Conservation (phyloP, 2,888 invertebrate genomes). For the Phortica okadai region DNA sequence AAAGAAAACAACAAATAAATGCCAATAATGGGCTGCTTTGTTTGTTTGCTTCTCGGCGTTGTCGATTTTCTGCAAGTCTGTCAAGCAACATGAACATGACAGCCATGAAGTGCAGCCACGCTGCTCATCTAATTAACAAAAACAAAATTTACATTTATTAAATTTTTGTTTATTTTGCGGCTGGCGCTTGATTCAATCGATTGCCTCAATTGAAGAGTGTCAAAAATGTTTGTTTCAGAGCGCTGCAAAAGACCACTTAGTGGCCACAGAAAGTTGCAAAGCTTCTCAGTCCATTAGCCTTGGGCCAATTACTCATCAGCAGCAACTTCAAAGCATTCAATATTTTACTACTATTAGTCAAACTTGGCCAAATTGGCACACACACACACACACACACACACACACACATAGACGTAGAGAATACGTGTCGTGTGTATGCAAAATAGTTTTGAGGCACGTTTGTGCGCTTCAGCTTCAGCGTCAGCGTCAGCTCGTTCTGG, state of each 20-base stretch:
- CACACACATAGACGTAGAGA: background rate
- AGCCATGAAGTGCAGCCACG: background rate
- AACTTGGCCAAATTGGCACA: background rate
- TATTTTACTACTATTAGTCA: background rate
- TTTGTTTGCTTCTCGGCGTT: background rate
- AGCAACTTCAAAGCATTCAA: constrained; percentile 33
- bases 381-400: background rate
- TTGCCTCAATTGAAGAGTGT: constrained; percentile 13
- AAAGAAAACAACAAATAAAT: background rate
- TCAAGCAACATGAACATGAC: background rate
- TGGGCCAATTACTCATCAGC: constrained; percentile 38
- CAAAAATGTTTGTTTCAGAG: constrained; percentile 8
- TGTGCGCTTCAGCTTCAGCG: background rate
- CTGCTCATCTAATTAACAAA: background rate
- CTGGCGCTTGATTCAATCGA: background rate
- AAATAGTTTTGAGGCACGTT: constrained; percentile 23
- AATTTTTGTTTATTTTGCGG: background rate
- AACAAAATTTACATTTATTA: background rate
- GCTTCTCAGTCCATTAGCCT: constrained; percentile 12
- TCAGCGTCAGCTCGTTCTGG: constrained; percentile 33
- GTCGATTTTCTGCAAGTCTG: background rate
- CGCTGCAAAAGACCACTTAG: background rate
- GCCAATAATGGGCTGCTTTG: background rate
- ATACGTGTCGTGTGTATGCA: background rate
- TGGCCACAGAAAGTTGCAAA: background rate